Conservation (phyloP, 2,888 invertebrate genomes). For the Sclerodermus sp. region DNA sequence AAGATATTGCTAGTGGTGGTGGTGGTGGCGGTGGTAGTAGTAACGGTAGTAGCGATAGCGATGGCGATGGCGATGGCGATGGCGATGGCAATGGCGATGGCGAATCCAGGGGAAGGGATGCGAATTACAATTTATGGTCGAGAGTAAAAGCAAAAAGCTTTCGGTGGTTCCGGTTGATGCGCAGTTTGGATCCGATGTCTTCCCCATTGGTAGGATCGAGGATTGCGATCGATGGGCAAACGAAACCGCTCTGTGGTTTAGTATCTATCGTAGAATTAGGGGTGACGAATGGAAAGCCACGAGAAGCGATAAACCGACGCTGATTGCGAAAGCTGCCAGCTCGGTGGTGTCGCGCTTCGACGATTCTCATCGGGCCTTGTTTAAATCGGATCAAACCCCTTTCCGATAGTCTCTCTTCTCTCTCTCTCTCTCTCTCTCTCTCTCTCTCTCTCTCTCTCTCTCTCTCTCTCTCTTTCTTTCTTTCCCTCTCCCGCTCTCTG, state of each 20-base stretch:
- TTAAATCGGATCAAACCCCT: background rate
- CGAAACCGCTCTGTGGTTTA: slow-evolving; percentile 11
- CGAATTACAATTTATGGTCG: no score
- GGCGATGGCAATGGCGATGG: no score
- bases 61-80: no score
- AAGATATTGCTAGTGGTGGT: no score
- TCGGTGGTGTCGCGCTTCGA: slow-evolving; percentile 23
- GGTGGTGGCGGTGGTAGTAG: no score
- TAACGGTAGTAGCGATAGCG: no score
- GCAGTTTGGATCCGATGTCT: no score
- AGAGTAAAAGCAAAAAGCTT: no score
- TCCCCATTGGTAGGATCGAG: no score
- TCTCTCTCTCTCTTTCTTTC: background rate
- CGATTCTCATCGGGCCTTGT: background rate
- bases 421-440: background rate
- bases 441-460: slow-evolving; percentile 3
- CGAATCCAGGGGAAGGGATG: no score
- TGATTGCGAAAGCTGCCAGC: slow-evolving; percentile 10
- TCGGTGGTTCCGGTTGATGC: no score
- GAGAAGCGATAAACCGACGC: slow-evolving; percentile 23
- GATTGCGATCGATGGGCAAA: background rate
- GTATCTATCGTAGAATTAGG: slow-evolving; percentile 30
- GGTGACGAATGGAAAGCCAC: slow-evolving; percentile 24
- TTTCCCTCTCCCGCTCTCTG: no score
- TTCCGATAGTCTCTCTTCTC: background rate